phyloP scores from a whole-genome alignment of 2,797 vertebrate species.

The Pithecia hirsuta region DNA sequence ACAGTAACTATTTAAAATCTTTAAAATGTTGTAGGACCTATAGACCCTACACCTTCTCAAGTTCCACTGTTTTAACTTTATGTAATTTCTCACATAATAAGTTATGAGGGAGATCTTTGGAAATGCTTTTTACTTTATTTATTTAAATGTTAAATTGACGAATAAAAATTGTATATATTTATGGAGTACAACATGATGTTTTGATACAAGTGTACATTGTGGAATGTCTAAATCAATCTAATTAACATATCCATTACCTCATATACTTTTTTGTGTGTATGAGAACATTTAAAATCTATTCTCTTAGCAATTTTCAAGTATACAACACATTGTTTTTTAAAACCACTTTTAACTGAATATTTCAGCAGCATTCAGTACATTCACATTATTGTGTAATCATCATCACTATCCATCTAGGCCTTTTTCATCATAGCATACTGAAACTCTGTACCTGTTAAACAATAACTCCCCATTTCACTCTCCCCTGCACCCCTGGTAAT shows the following conservation, averaged over 20 bases:
- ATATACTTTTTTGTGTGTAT: no score
- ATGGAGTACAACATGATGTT: background rate
- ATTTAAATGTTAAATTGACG: background rate
- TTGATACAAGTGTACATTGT: background rate
- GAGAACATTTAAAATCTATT: no score
- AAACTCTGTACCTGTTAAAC: no score
- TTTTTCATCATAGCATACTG: no score
- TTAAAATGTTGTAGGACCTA: background rate
- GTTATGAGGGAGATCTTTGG: background rate
- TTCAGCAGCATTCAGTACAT: no score
- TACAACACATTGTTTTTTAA: no score
- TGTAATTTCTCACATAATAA: background rate
- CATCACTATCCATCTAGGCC: no score
- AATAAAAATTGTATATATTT: background rate
- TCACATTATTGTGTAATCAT: no score
- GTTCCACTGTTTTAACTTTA: background rate
- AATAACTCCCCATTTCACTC: no score
- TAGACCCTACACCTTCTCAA: background rate
- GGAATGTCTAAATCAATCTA: background rate
- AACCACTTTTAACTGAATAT: no score
- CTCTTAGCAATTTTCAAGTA: no score
- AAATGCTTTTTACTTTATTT: background rate
- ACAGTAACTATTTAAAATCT: background rate
- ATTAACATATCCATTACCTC: background rate
- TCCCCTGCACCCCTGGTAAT: no score